A percentile compares a stretch with the other conserved stretches of the same genome.
phyloP scores from a whole-genome alignment of 2,888 invertebrate species.

The Phytoseiulus persimilis region DNA sequence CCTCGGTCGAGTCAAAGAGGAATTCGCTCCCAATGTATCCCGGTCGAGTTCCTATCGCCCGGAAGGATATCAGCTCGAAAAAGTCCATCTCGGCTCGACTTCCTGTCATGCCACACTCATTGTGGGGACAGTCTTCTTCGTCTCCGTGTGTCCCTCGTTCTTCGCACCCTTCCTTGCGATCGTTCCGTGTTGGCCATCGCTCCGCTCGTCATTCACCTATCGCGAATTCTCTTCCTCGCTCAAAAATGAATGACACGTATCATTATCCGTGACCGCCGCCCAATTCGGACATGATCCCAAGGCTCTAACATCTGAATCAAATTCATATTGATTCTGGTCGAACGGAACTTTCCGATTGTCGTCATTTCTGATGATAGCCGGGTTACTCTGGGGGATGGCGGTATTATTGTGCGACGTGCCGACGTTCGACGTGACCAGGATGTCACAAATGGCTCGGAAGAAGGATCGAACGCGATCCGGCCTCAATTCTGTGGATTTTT shows the following conservation, averaged over 20 bases:
- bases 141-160: no score
- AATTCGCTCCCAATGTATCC: background rate
- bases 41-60: background rate
- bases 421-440: background rate
- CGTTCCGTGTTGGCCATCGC: background rate
- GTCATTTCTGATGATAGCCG: background rate
- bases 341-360: background rate
- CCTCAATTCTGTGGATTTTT: background rate
- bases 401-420: background rate
- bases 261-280: background rate
- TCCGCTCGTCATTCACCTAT: background rate
- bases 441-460: background rate
- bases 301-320: background rate
- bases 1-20: background rate
- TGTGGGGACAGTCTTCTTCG: background rate
- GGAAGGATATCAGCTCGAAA: background rate
- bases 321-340: background rate
- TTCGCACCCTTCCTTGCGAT: background rate
- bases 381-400: background rate
- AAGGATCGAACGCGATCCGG: background rate
- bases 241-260: background rate
- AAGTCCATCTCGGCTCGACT: background rate
- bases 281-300: background rate
- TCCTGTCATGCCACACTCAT: background rate
- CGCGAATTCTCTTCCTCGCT: background rate